These are phyloP conservation scores for Spodoptera exigua DNA, from an alignment of 2,888 invertebrate genomes.

Conservation along the genomic window DNA sequence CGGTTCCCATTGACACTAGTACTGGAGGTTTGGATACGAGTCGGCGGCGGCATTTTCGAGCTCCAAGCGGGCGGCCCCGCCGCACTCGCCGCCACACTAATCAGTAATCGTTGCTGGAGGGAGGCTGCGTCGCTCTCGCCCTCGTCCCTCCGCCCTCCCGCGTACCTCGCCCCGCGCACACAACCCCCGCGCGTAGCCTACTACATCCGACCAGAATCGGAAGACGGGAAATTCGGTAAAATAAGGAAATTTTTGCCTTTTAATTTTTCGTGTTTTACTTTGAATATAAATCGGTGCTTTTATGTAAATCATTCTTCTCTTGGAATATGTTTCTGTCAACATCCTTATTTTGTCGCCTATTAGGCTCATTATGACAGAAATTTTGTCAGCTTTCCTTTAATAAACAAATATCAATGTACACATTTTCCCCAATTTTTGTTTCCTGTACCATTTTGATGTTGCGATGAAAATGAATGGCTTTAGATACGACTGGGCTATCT, in stretches of 20 bases:
- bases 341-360: slow-evolving; percentile 29
- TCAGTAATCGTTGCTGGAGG: slow-evolving; percentile 90
- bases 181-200: slow-evolving; percentile 78
- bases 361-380: slow-evolving; percentile 5
- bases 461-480: slow-evolving; percentile 10
- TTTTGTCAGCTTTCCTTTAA: background rate
- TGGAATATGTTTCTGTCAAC: slow-evolving; percentile 31
- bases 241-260: slow-evolving; percentile 51
- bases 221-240: slow-evolving; percentile 67
- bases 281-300: slow-evolving; percentile 31
- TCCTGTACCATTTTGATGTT: background rate
- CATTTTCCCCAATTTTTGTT: no score
- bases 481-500: slow-evolving; percentile 34
- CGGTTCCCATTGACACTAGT: slow-evolving; percentile 58
- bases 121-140: slow-evolving; percentile 85
- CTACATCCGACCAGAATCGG: slow-evolving; percentile 65
- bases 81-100: slow-evolving; percentile 88
- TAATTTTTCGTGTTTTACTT: slow-evolving; percentile 39
- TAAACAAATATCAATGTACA: background rate
- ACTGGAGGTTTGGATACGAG: slow-evolving; percentile 53
- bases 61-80: slow-evolving; percentile 80
- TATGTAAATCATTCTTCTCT: slow-evolving; percentile 44
- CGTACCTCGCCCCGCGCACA: slow-evolving; percentile 54
- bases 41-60: slow-evolving; percentile 78
- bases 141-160: slow-evolving; percentile 59